Conservation (phyloP, 2,888 invertebrate species). For the Andrena fulva region DNA sequence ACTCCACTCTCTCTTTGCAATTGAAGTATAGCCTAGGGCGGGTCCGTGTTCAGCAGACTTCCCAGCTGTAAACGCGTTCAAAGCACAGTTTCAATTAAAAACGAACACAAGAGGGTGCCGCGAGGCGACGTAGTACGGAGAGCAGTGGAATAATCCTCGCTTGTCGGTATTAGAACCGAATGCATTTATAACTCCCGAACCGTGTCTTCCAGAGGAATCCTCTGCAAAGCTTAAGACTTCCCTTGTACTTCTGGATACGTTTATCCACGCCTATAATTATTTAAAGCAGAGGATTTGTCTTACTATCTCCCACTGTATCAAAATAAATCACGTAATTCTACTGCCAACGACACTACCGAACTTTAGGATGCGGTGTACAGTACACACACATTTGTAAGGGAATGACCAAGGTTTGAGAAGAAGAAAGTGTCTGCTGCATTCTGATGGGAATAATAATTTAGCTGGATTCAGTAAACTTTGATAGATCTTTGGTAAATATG, state of each 20-base stretch:
- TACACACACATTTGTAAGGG: not conserved
- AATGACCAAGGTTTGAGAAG: no score
- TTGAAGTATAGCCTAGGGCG: constrained; percentile 8
- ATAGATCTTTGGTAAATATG: no score
- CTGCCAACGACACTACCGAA: no score
- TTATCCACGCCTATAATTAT: constrained; percentile 13
- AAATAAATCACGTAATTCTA: no score
- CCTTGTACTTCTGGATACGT: constrained; percentile 4
- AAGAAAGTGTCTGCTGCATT: no score
- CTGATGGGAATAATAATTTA: no score
- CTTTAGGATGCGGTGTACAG: not conserved
- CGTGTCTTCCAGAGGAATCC: constrained; percentile 28
- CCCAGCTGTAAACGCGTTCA: not conserved
- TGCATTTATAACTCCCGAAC: constrained; percentile 71
- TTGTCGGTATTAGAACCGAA: constrained; percentile 73
- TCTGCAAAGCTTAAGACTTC: constrained; percentile 28
- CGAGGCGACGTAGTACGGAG: constrained; percentile 27
- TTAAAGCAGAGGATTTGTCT: constrained; percentile 25
- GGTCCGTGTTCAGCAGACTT: constrained; percentile 5
- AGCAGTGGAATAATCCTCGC: constrained; percentile 65
- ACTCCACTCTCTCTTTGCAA: not conserved
- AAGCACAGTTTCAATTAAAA: constrained; percentile 32
- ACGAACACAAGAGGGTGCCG: constrained; percentile 23
- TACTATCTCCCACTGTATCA: not conserved
- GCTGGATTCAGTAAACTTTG: no score